Percentiles rank a stretch among this genome's conserved stretches.
Evolutionary conservation across 2,113 vertebrate species (phyloP).

Genomic region (Oncorhynchus mykiss): DNA sequence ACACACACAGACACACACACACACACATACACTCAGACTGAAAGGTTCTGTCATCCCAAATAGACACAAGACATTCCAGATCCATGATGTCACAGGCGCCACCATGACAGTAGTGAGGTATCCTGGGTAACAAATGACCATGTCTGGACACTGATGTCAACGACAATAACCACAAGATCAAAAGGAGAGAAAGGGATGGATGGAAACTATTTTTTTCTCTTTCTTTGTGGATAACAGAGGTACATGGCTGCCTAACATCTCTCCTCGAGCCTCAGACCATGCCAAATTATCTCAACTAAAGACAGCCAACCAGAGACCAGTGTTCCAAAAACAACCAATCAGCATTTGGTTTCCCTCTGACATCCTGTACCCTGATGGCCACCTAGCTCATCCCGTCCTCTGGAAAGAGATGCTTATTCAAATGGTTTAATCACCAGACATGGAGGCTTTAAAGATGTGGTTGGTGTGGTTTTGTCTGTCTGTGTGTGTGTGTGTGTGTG

Average conservation of each 20-base stretch:
- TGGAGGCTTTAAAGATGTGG: slow-evolving; percentile 56
- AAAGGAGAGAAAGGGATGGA: slow-evolving; percentile 7
- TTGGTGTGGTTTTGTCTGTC: not conserved
- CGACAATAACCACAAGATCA: slow-evolving; percentile 31
- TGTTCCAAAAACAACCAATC: not conserved
- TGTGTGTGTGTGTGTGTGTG: not conserved
- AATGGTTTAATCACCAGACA: slow-evolving; percentile 57
- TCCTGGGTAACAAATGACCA: not conserved
- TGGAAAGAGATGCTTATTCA: slow-evolving; percentile 53
- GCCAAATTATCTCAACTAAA: slow-evolving; percentile 34
- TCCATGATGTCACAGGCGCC: slow-evolving; percentile 18
- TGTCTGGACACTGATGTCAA: slow-evolving; percentile 29
- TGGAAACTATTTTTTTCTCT: not conserved
- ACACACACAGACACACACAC: slow-evolving; percentile 7
- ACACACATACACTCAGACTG: slow-evolving; percentile 6
- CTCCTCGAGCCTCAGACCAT: slow-evolving; percentile 9
- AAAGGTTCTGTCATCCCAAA: slow-evolving; percentile 10
- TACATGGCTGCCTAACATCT: slow-evolving; percentile 1
- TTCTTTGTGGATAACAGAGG: slow-evolving; percentile 2
- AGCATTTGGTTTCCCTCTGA: slow-evolving; percentile 42
- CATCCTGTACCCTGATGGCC: slow-evolving; percentile 52
- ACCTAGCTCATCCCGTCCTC: slow-evolving; percentile 61
- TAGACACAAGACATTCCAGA: slow-evolving; percentile 19
- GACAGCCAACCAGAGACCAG: slow-evolving; percentile 8
- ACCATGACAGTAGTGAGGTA: slow-evolving; percentile 25